Conservation (phyloP, 2,888 invertebrate genomes). For the Tillus elongatus region DNA sequence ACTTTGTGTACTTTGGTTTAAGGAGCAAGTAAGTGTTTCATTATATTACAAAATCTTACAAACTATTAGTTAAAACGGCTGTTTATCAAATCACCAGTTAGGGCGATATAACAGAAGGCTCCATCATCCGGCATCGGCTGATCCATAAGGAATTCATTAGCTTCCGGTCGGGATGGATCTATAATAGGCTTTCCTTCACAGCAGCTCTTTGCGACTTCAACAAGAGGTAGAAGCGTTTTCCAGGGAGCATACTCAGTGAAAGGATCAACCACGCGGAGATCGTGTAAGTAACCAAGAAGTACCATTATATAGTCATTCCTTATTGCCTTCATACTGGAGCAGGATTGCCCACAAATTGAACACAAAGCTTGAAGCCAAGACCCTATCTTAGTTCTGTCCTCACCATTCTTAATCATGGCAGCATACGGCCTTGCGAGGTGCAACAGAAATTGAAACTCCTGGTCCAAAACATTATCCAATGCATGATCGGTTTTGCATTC, state of each 20-base stretch:
- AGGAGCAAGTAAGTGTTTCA: too few species aligned
- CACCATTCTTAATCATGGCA: slow-evolving; percentile 36
- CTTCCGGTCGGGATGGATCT: slow-evolving; percentile 43
- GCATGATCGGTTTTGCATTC: slow-evolving; percentile 35
- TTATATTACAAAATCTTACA: too few species aligned
- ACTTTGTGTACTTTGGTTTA: too few species aligned
- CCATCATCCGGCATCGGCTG: slow-evolving; percentile 47
- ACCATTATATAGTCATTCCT: slow-evolving; percentile 50
- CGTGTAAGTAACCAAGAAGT: slow-evolving; percentile 40
- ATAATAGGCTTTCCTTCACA: slow-evolving; percentile 40
- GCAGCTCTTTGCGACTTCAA: slow-evolving; percentile 38
- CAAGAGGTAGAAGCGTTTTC: slow-evolving; percentile 37
- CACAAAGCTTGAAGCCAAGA: slow-evolving; percentile 47
- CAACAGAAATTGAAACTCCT: slow-evolving; percentile 44
- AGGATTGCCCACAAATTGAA: slow-evolving; percentile 38
- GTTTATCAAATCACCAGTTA: slow-evolving; percentile 43
- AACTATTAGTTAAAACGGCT: too few species aligned
- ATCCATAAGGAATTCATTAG: slow-evolving; percentile 41
- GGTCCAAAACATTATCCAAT: slow-evolving; percentile 37
- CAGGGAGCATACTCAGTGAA: slow-evolving; percentile 43
- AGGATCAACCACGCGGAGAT: slow-evolving; percentile 43
- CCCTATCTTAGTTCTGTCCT: slow-evolving; percentile 41
- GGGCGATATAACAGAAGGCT: slow-evolving; percentile 48
- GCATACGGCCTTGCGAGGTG: slow-evolving; percentile 44
- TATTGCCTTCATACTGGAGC: slow-evolving; percentile 45